A percentile compares a stretch with the other conserved stretches of the same genome.
Conservation (phyloP, 2,797 vertebrate genomes). For the Schizopygopsis malacanthus region DNA sequence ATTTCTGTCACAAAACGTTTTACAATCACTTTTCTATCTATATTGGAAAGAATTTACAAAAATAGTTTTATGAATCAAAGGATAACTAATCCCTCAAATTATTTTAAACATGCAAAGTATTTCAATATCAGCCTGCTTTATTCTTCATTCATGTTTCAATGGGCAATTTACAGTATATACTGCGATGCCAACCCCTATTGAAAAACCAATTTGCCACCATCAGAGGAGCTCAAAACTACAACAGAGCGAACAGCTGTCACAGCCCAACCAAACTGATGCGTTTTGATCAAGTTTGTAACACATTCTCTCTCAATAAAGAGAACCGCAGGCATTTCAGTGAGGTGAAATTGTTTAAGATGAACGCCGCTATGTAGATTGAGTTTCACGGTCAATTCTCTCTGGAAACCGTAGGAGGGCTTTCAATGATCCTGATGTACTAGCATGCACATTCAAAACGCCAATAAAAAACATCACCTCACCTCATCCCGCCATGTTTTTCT, state of each 20-base stretch:
- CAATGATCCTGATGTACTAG: constrained; percentile 29
- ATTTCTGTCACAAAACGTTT: constrained; percentile 24
- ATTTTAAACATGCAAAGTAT: constrained; percentile 12
- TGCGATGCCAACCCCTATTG: constrained; percentile 3
- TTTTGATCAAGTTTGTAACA: constrained; percentile 49
- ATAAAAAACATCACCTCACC: constrained; percentile 17
- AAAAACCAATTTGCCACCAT: constrained; percentile 19
- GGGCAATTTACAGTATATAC: neutral
- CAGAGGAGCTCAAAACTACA: constrained; percentile 37
- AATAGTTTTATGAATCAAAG: constrained; percentile 12
- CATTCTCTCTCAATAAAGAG: constrained; percentile 50
- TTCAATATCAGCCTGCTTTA: neutral
- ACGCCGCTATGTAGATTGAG: constrained; percentile 36
- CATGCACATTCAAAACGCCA: constrained; percentile 20
- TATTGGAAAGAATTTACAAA: constrained; percentile 21
- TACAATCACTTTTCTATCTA: constrained; percentile 44
- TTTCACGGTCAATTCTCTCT: constrained; percentile 48
- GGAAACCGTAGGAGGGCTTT: constrained; percentile 39
- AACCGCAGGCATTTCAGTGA: constrained; percentile 30
- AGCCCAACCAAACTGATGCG: constrained; percentile 20
- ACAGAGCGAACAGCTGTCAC: constrained; percentile 32
- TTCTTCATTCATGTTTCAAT: constrained; percentile 21
- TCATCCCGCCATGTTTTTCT: constrained; percentile 3
- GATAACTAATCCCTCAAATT: neutral
- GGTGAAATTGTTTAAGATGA: constrained; percentile 50